These are phyloP conservation scores for Ommatoiulus sabulosus DNA, from an alignment of 2,888 invertebrate species.

Conservation along the genomic window DNA sequence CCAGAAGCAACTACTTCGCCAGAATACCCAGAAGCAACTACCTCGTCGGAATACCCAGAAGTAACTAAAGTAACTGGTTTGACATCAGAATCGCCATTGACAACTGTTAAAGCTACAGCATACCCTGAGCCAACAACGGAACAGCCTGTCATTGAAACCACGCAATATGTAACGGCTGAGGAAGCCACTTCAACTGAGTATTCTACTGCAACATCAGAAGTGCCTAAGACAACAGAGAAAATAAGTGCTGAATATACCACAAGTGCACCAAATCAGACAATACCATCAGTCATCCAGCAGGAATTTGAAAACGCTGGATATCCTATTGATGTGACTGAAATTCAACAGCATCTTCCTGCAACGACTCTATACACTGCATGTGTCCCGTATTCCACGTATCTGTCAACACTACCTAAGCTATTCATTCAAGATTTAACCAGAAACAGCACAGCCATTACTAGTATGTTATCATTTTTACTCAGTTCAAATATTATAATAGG, in stretches of 20 bases:
- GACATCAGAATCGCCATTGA: not conserved
- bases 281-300: conserved; percentile 25
- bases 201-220: not conserved
- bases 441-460: conserved; percentile 49
- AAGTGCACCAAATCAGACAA: conserved; percentile 48
- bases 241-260: conserved; percentile 48
- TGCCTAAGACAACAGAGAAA: not conserved
- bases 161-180: not conserved
- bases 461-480: conserved; percentile 12
- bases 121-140: not conserved
- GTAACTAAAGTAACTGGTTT: not conserved
- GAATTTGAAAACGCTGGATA: conserved; percentile 50
- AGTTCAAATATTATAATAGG: not conserved
- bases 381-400: conserved; percentile 47
- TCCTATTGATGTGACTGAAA: conserved; percentile 47
- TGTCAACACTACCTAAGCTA: conserved; percentile 4
- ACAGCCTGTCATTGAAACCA: not conserved
- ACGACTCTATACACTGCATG: conserved; percentile 45
- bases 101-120: not conserved
- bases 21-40: too few species aligned
- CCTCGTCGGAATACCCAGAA: too few species aligned
- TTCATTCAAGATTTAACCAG: conserved; percentile 13
- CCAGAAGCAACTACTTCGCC: not conserved
- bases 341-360: conserved; percentile 33
- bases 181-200: not conserved